Base-by-base conservation (phyloP, 2,888 invertebrate genomes). In the Drosophila meridionalis region DNA sequence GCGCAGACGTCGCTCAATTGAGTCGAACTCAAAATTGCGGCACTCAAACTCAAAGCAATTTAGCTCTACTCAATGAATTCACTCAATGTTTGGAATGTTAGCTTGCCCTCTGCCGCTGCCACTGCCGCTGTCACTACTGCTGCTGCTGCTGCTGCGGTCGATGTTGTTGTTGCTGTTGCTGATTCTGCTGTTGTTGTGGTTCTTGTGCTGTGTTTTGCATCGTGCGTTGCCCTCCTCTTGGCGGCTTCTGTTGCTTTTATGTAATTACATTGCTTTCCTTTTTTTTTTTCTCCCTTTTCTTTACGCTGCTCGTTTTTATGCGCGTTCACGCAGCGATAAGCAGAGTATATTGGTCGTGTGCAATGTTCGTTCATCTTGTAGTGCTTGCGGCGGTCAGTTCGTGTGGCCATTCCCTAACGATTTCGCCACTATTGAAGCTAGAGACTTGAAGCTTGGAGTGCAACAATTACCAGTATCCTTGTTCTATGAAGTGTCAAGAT, bases 221-320 rank as follows among this genome's bases (percentile, higher is more conserved):
- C 75, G 86, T 82, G 63, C 80, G 76, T 83, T 88, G 76, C 89
- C 72, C 81, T 67, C 57, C 58, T 77, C 47, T 52, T 56, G 52
- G 52, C 47, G 56, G 50, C 43, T 78, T 67, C 67, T 76, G 66
- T 67, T 76, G 87, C 87, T 79, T 81, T 84, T 87, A 79, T 89
- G 85, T 85, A 85, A 84, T 89, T 87, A 89, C 82, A 73, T 69
- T 71, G 68, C 63, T 69, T 55, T 63, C 34, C 69, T 45, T 40
- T 45, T 61, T 38, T 43, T 61, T 60, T 42, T 62, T 55, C 50
- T 42, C 42, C 36, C 32, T 42, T 48, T 65, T 59, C 32, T 48
- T 57, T 40, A 34, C 56, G 55, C 30, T 47, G 47, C 28, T 38
- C 62, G 43, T 30, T 55, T 61, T 53, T 11, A 52, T 52, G 4